Conservation (phyloP, 2,113 vertebrate genomes). For the Pampusana beccarii region DNA sequence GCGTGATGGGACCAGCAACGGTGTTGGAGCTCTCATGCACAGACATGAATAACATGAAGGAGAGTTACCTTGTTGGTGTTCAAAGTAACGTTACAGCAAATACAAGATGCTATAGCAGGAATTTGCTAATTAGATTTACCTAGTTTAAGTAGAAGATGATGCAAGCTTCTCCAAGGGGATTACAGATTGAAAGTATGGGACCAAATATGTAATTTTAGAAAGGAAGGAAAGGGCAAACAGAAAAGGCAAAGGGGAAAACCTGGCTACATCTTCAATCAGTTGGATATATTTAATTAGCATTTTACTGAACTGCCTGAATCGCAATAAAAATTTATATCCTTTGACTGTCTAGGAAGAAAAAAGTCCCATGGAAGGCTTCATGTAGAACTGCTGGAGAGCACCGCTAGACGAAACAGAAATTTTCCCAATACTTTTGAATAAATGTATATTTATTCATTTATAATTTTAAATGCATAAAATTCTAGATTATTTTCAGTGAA, state of each 20-base stretch:
- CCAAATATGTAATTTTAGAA: neutral
- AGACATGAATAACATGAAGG: neutral
- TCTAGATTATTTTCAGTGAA: neutral
- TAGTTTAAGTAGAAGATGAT: neutral
- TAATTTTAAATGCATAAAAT: neutral
- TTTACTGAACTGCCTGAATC: neutral
- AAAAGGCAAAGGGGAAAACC: neutral
- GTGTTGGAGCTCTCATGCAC: neutral
- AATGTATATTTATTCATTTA: neutral
- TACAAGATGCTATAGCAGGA: neutral
- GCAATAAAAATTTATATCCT: neutral
- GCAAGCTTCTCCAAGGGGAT: neutral
- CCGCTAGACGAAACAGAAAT: neutral
- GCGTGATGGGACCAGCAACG: neutral
- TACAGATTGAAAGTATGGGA: neutral
- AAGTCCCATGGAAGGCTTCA: neutral
- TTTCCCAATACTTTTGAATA: neutral
- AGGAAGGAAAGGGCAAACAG: neutral
- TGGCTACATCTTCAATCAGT: neutral
- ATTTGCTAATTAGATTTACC: neutral
- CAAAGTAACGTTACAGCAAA: neutral
- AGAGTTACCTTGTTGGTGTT: neutral
- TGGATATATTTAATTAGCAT: neutral
- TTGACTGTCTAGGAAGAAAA: neutral
- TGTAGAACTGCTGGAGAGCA: neutral